These are phyloP conservation scores for Geotrypetes seraphini DNA, from an alignment of 2,797 vertebrate species.

Conservation along the genomic window DNA sequence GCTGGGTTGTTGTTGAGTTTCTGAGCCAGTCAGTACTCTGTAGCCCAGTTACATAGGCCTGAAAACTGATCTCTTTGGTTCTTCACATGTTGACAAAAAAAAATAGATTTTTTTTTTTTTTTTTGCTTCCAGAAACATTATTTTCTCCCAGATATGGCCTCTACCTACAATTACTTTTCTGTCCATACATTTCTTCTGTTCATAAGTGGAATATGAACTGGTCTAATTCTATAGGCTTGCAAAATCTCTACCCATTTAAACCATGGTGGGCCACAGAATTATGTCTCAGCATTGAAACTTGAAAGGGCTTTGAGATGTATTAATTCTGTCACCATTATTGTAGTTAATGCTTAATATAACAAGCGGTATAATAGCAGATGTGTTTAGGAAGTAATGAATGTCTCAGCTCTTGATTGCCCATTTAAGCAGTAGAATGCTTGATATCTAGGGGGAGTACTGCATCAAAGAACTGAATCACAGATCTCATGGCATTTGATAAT, in stretches of 20 bases:
- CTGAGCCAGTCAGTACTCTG: no score
- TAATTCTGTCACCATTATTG: conserved; percentile 17
- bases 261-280: not conserved
- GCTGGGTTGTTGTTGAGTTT: no score
- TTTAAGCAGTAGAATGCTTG: conserved; percentile 15
- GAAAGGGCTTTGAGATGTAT: conserved; percentile 27
- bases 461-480: conserved; percentile 14
- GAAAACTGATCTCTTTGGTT: no score
- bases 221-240: not conserved
- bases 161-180: no score
- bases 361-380: conserved; percentile 12
- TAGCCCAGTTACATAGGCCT: no score
- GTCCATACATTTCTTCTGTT: no score
- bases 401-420: conserved; percentile 4
- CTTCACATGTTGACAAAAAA: no score
- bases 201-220: fast-evolving
- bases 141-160: no score
- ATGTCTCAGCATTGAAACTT: conserved; percentile 1
- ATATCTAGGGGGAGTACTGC: conserved; percentile 12
- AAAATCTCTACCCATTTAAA: conserved; percentile 1
- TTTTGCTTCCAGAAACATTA: no score
- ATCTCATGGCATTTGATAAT: conserved; percentile 16
- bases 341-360: conserved; percentile 30
- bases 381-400: conserved; percentile 15
- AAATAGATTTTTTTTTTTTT: no score